A percentile compares a stretch with the other conserved stretches of the same genome.
Conservation (phyloP, 2,888 invertebrate species). For the Micropterix aruncella region DNA sequence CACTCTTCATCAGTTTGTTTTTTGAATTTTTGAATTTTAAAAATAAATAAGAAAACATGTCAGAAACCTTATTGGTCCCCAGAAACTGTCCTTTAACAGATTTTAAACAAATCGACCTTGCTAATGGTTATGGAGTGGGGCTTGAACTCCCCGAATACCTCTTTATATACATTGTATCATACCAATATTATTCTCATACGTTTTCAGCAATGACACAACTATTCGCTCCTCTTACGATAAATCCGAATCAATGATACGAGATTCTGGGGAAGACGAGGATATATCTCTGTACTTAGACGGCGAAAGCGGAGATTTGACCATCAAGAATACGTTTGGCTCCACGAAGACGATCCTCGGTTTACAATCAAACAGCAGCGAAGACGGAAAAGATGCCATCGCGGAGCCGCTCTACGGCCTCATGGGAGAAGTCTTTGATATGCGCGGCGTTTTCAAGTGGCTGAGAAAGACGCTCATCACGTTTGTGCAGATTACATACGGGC, state of each 20-base stretch:
- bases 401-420: constrained; percentile 80
- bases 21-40: too few species aligned
- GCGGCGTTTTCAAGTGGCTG: constrained; percentile 79
- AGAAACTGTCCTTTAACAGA: too few species aligned
- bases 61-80: too few species aligned
- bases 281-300: constrained; percentile 67
- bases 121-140: too few species aligned
- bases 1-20: too few species aligned
- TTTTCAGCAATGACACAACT: constrained; percentile 34
- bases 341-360: constrained; percentile 19
- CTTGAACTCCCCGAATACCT: too few species aligned
- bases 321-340: not conserved
- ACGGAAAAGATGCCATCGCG: constrained; percentile 73
- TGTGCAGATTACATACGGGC: constrained; percentile 84
- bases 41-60: too few species aligned
- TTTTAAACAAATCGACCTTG: too few species aligned
- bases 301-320: constrained; percentile 25
- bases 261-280: constrained; percentile 69
- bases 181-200: too few species aligned
- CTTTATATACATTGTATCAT: too few species aligned
- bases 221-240: constrained; percentile 28
- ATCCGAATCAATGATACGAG: constrained; percentile 42
- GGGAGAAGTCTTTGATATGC: constrained; percentile 82
- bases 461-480: constrained; percentile 79
- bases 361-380: constrained; percentile 29